phyloP scores from a whole-genome alignment of 1,140 invertebrate species.

The Planococcus citri region DNA sequence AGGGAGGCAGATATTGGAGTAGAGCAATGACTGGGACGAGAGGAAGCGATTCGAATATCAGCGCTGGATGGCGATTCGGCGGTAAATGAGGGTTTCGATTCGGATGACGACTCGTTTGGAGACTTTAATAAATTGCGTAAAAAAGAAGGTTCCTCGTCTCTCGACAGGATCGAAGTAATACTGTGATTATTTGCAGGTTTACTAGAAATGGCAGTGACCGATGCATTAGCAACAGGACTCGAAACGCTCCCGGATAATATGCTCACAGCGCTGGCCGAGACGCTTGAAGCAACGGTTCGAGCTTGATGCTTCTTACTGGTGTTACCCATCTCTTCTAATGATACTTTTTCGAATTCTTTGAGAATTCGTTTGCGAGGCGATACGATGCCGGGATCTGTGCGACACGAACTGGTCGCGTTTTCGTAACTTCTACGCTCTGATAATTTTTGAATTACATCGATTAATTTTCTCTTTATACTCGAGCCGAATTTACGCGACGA shows the following conservation, averaged over 20 bases:
- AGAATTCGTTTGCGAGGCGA: slow-evolving; percentile 60
- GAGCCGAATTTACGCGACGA: not conserved
- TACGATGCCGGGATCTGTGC: slow-evolving; percentile 39
- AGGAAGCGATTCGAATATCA: slow-evolving; percentile 15
- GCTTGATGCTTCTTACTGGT: slow-evolving; percentile 29
- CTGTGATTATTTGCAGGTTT: slow-evolving; percentile 30
- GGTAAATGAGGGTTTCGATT: not conserved
- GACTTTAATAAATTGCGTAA: slow-evolving; percentile 27
- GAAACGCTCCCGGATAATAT: not conserved
- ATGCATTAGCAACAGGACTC: slow-evolving; percentile 27
- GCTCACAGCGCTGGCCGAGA: not conserved
- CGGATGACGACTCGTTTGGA: slow-evolving; percentile 12
- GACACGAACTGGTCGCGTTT: not conserved
- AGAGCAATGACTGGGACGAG: slow-evolving; percentile 24
- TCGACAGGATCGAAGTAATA: slow-evolving; percentile 30
- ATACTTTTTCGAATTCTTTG: slow-evolving; percentile 56
- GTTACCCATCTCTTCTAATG: slow-evolving; percentile 43
- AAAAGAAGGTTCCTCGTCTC: slow-evolving; percentile 27
- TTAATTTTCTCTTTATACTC: not conserved
- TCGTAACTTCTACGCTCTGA: slow-evolving; percentile 9
- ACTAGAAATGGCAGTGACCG: slow-evolving; percentile 18
- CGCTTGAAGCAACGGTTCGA: slow-evolving; percentile 28
- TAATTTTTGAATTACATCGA: not conserved
- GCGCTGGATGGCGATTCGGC: slow-evolving; percentile 25
- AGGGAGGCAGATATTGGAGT: slow-evolving; percentile 27